Conservation (phyloP, 2,797 vertebrate genomes). For the Melanogrammus aeglefinus region DNA sequence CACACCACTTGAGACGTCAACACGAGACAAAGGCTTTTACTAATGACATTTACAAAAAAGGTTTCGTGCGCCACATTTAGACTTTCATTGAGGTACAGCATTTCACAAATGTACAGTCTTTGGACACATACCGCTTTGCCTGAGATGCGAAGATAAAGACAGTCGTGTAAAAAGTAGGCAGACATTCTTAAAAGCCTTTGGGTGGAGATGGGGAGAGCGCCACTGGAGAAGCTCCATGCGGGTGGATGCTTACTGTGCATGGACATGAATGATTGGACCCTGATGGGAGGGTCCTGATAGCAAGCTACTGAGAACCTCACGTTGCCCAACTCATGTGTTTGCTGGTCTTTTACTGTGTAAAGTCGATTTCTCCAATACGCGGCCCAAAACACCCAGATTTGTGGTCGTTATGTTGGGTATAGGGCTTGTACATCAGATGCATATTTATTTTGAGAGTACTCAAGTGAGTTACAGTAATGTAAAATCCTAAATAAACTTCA, state of each 20-base stretch:
- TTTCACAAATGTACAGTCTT: neutral
- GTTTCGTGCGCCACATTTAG: neutral
- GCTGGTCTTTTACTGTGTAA: neutral
- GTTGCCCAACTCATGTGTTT: neutral
- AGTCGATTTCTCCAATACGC: neutral
- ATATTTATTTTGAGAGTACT: no score
- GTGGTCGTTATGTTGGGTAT: neutral
- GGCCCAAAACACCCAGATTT: neutral
- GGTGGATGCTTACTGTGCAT: conserved; percentile 45
- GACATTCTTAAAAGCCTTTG: conserved; percentile 67
- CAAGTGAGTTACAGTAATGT: no score
- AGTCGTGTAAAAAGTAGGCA: conserved; percentile 10
- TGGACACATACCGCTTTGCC: neutral
- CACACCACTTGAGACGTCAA: conserved; percentile 24
- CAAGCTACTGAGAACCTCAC: conserved; percentile 57
- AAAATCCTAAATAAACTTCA: no score
- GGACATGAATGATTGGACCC: conserved; percentile 57
- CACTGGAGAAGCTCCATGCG: conserved; percentile 57
- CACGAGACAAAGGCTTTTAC: conserved; percentile 52
- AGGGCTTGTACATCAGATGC: no score
- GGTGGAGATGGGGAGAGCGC: conserved; percentile 25
- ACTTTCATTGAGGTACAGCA: neutral
- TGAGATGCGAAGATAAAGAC: neutral
- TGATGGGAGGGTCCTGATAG: conserved; percentile 60
- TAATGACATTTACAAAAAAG: conserved; percentile 39